phyloP scores from a whole-genome alignment of 2,113 vertebrate genomes.

The Galemys pyrenaicus region DNA sequence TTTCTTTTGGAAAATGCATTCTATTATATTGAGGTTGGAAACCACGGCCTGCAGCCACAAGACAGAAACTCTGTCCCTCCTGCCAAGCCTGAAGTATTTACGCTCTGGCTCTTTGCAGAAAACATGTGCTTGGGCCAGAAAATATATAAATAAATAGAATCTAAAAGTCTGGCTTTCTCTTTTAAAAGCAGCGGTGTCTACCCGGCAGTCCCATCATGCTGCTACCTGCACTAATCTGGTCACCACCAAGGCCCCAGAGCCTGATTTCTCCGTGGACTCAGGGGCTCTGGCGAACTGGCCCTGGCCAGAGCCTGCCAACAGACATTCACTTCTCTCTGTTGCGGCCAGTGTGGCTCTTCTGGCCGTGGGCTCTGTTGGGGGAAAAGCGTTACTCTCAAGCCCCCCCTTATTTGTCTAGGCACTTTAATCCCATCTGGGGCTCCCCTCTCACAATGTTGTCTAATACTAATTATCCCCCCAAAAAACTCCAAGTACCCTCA shows the following conservation, averaged over 20 bases:
- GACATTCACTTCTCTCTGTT: neutral
- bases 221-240: neutral
- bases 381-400: neutral
- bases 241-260: too few relatives aligned
- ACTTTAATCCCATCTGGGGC: too few relatives aligned
- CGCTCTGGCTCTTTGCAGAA: neutral
- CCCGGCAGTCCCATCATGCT: neutral
- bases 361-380: neutral
- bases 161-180: neutral
- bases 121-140: neutral
- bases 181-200: conserved; percentile 11
- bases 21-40: neutral
- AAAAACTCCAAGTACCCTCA: neutral
- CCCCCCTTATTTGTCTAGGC: neutral
- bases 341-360: neutral
- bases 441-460: neutral
- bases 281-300: too few relatives aligned
- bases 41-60: neutral
- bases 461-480: neutral
- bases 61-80: neutral
- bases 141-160: neutral
- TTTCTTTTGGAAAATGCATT: neutral
- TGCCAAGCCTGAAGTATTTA: neutral
- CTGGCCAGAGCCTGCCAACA: neutral
- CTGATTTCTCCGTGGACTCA: too few relatives aligned